Evolutionary conservation across 1,140 invertebrate species (phyloP).

Genomic region (Pteromalus puparum): DNA sequence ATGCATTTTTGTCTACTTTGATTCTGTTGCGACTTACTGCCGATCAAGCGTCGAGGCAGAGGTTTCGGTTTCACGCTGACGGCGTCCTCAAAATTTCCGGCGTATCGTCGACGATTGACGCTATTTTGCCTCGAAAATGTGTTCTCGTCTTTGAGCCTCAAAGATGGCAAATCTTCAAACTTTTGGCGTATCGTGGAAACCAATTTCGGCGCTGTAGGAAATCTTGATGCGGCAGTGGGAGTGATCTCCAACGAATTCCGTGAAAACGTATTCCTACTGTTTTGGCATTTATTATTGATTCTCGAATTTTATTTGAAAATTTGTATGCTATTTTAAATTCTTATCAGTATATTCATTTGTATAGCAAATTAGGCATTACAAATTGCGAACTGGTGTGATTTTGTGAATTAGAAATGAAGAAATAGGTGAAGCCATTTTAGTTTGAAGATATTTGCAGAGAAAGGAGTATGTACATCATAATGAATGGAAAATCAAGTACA

Average conservation of each 20-base stretch:
- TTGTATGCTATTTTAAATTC: conserved; percentile 19
- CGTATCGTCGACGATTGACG: conserved; percentile 20
- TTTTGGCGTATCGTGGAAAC: conserved; percentile 50
- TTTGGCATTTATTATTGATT: conserved; percentile 43
- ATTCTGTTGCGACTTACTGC: conserved; percentile 51
- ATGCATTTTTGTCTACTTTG: conserved; percentile 36
- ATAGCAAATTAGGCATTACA: not conserved
- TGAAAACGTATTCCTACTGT: conserved; percentile 41
- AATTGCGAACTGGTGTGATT: not conserved
- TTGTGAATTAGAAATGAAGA: not conserved
- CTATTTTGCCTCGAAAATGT: conserved; percentile 14
- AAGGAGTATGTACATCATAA: too few species aligned
- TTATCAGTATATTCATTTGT: not conserved
- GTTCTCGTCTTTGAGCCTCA: conserved; percentile 49
- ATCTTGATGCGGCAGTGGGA: conserved; percentile 24
- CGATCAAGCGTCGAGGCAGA: conserved; percentile 49
- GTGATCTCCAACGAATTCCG: conserved; percentile 48
- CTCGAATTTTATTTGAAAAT: conserved; percentile 45
- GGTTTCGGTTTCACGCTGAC: conserved; percentile 47
- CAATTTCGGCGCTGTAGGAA: conserved; percentile 43
- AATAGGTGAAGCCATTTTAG: not conserved
- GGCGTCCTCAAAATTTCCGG: conserved; percentile 50
- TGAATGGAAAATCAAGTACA: not conserved
- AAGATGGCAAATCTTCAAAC: conserved; percentile 49
- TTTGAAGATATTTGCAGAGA: too few species aligned